phyloP scores from a whole-genome alignment of 1,140 invertebrate species.

The Pollicipes pollicipes region DNA sequence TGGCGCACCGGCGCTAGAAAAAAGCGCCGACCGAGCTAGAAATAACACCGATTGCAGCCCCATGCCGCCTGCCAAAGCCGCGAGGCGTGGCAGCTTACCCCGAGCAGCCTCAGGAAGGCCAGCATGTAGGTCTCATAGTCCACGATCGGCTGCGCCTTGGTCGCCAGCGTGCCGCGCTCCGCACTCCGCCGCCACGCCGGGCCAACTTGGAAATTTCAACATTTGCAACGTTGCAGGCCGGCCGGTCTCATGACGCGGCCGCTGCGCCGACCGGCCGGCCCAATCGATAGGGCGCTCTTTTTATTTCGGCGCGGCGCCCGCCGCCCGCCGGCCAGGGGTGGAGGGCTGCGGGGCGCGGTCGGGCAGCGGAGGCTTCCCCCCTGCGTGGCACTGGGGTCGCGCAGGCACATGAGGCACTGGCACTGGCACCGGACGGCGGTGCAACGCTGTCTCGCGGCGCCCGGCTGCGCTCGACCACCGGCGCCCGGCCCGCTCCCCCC shows the following conservation, averaged over 20 bases:
- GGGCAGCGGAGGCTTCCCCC: too few relatives aligned
- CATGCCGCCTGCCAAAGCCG: too few relatives aligned
- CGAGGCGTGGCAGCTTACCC: not conserved
- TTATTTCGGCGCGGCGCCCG: not conserved
- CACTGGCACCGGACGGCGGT: too few relatives aligned
- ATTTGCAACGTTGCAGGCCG: slow-evolving; percentile 1
- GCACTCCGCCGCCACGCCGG: not conserved
- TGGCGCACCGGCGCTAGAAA: not conserved
- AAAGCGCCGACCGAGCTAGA: not conserved
- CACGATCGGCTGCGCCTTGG: not conserved
- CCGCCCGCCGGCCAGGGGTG: too few relatives aligned
- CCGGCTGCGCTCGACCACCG: too few relatives aligned
- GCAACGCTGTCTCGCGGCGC: too few relatives aligned
- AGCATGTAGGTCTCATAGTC: slow-evolving; percentile 1
- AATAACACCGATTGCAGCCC: not conserved
- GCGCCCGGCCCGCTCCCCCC: too few relatives aligned
- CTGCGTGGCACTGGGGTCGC: too few relatives aligned
- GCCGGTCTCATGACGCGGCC: not conserved
- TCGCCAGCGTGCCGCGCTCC: not conserved
- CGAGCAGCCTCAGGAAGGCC: not conserved
- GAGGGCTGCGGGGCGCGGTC: not conserved
- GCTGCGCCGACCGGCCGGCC: too few relatives aligned
- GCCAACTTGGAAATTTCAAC: not conserved
- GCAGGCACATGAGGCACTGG: too few relatives aligned
- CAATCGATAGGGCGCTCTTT: not conserved